Base-by-base conservation (phyloP, 2,113 vertebrate genomes). In the Mus spicilegus region DNA sequence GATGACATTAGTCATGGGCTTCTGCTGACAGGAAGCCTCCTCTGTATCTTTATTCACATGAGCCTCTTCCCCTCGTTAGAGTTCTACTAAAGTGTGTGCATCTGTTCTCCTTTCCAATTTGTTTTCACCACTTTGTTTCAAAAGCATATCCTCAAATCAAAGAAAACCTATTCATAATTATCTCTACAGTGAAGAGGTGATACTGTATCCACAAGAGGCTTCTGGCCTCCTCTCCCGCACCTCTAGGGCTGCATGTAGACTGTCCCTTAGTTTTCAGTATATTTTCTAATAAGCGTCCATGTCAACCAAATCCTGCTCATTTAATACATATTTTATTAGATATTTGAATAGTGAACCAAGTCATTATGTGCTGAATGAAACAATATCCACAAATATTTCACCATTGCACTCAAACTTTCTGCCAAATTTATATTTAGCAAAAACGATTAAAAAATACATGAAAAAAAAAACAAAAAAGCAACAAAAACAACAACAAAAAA, bases 271-370 rank as follows among this genome's bases (percentile, higher is more conserved):
- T 69, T 86, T n/a, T 16, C 16, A 75, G 9, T 3, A 3, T 39
- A 51, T 89, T 94, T 96, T 87, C 49, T 93, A 72, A 61, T 20
- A 95, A 46, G 30, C 75, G n/a, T 73, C 26, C 20, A 14, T 24
- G 2, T 85, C 75, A 75, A 69, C 11, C 1, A 63, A n/a, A 76
- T 58, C 3, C 7, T 58, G 13, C 0, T 30, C 54, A 86, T 82
- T 56, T 92, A 80, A 87, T 63, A 24, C 42, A 85, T 63, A 80
- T 92, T 0, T 85, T 86, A 16, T 69, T 46, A 0, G 20, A 65
- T n/a, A 58, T 70, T 61, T 77, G 10, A 70, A 58, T 77, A 96
- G 87, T 58, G 33, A 97, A 61, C 28, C 84, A 17, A 92, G 70
- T 94, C 7, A 75, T 14, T 86, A 24, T 8, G 7, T 56, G 14